Conservation (phyloP, 2,888 invertebrate species). For the Furcula furcula region DNA sequence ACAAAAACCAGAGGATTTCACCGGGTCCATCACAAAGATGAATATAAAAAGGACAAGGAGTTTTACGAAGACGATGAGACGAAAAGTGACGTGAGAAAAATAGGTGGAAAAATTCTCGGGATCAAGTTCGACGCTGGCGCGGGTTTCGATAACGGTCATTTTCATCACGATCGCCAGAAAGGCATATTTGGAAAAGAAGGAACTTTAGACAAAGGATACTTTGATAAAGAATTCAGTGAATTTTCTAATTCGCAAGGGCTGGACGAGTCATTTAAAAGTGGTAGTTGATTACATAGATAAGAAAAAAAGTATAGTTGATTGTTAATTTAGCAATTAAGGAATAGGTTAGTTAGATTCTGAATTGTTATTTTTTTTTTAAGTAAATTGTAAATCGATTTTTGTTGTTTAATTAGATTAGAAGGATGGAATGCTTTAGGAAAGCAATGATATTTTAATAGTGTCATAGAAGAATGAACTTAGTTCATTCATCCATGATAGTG, state of each 20-base stretch:
- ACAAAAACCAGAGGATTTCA: conserved; percentile 82
- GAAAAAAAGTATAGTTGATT: too few species aligned
- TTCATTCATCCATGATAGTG: too few species aligned
- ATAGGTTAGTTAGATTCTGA: background rate
- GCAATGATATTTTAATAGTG: too few species aligned
- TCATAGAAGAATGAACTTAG: too few species aligned
- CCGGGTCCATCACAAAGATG: conserved; percentile 82
- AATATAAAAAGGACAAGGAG: conserved; percentile 82
- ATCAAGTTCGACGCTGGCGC: conserved; percentile 67
- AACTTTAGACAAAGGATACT: background rate
- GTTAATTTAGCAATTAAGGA: background rate
- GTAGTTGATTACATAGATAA: too few species aligned
- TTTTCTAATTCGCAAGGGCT: conserved; percentile 71
- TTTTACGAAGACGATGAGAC: conserved; percentile 81
- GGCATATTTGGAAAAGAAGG: conserved; percentile 72
- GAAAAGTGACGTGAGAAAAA: conserved; percentile 72
- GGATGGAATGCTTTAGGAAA: too few species aligned
- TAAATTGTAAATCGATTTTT: conserved; percentile 1
- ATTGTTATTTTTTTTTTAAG: conserved; percentile 7
- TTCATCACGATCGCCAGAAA: conserved; percentile 64
- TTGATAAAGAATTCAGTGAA: conserved; percentile 70
- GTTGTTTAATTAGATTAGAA: background rate
- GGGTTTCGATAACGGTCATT: conserved; percentile 57
- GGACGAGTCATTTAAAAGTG: conserved; percentile 50
- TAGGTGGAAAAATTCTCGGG: conserved; percentile 72